Evolutionary conservation across 2,888 invertebrate species (phyloP), one percentile per base, ranked within the genome.

Genomic region (Crocallis elinguaria): DNA sequence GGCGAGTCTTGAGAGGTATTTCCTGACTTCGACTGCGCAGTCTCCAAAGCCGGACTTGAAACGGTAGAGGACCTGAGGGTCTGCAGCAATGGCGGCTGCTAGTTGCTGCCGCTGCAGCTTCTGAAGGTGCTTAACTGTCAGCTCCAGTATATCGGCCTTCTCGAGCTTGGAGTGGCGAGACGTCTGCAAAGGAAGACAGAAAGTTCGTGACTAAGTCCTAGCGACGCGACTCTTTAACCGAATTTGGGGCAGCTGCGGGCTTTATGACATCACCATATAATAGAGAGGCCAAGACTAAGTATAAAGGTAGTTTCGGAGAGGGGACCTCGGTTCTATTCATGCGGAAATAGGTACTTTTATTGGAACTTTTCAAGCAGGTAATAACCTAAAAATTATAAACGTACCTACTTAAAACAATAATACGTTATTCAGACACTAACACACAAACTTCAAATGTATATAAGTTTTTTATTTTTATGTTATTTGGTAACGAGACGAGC

Each of bases 121-220:
- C 79, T 98, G 97, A 41, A 99, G 92, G 80, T 98, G 98, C 78
- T 97, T 96, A 37, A 98, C 98, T 0, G 98, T 98, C 93, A 98
- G 95, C 86, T 98, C 98, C 45, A 98, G 90, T 67, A 98, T 98
- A 83, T 98, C 98, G 0, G 98, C 98, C 80, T 98, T 98, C 84
- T 98, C 98, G 72, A 98, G 92, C 82, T 98, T 98, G 3, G 97
- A 97, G 88, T 98, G 98, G 51, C 98, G 94, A 1, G 97, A 95
- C 27, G 98, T 97, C 97, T 98, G 93, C 56, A 93, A 93, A 68
- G 23, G 58, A 44, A 29, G 93, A 67, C 35, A 58, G 35, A 43
- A 54, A 12, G 23, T 23, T 25, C 51, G 19, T 35, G 3, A 8
- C 25, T 25, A 7, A 7, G 23, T n/a, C n/a, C n/a, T n/a, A n/a